Base-by-base conservation (phyloP, 2,113 vertebrate species). In the Sapajus apella region DNA sequence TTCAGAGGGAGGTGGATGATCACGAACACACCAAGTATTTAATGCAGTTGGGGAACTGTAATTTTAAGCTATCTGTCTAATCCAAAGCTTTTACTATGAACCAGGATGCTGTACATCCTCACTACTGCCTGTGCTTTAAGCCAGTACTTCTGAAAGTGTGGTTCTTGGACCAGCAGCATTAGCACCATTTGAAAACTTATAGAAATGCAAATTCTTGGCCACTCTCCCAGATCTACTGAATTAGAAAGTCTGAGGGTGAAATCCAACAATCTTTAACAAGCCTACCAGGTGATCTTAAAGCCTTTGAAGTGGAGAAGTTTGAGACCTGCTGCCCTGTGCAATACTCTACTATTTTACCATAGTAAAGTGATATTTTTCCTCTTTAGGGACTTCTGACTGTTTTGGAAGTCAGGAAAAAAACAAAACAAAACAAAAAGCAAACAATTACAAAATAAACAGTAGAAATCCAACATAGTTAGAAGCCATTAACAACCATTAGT, bases 21-120 rank as follows among this genome's bases (percentile, higher is more conserved):
- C 12, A 35, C 3, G 30, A 45, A 50, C 18, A 47, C 7, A 11
- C 30, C 37, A 18, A 30, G 3, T 55, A 16, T 94, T 80, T 75
- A 70, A 37, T 35, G 23, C 14, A 61, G 4, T 77, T 32, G 27
- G 85, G 70, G 9, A 50, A 55, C 2, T 32, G 6, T n/a, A 75
- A 40, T 32, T 77, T 8, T 56, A 68, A 56, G 40, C 10, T 58
- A 0, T n/a, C 12, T 40, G 6, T n/a, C 6, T 87, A 27, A 32
- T 40, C 14, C 16, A n/a, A 64, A 90, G 37, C 4, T 43, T 68
- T 30, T 45, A 3, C 52, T 45, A 50, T 40, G 32, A 13, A 43
- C 47, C 1, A 1, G 55, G 32, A 32, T 23, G 4, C 56, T 70
- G 0, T n/a, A 14, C 2, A 25, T 30, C 30, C 11, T 90, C 32